A percentile compares a stretch with the other conserved stretches of the same genome.
phyloP scores from a whole-genome alignment of 2,888 invertebrate species.

The Pterobdella sp. region DNA sequence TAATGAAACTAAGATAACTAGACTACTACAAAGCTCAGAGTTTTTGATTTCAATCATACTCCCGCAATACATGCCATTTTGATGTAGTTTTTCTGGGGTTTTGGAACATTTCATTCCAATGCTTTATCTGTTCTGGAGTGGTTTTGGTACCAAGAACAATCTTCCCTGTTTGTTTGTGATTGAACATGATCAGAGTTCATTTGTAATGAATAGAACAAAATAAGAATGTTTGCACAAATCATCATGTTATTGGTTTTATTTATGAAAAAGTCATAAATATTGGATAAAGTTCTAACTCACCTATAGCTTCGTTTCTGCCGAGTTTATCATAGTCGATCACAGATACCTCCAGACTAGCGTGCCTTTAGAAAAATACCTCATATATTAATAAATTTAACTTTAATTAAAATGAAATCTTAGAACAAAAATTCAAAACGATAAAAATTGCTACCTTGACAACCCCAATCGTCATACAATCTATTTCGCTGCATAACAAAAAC shows the following conservation, averaged over 20 bases:
- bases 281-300: not conserved
- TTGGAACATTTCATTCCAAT: constrained; percentile 25
- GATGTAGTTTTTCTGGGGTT: constrained; percentile 8
- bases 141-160: constrained; percentile 21
- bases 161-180: not conserved
- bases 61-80: constrained; percentile 14
- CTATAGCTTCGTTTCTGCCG: constrained; percentile 22
- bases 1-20: too few species aligned
- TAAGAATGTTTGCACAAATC: too few species aligned
- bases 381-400: not conserved
- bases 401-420: not conserved
- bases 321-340: constrained; percentile 24
- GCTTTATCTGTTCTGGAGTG: constrained; percentile 15
- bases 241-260: too few species aligned
- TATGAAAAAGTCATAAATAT: not conserved
- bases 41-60: not conserved
- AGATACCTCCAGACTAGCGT: constrained; percentile 13
- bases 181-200: not conserved
- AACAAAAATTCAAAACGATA: not conserved
- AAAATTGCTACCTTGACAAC: not conserved
- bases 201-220: not conserved
- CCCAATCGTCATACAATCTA: not conserved
- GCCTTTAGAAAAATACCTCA: not conserved
- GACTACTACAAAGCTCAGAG: not conserved
- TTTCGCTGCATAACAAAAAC: too few species aligned